These are phyloP conservation scores for Patella pellucida DNA, from an alignment of 2,888 invertebrate species.

Conservation along the genomic window DNA sequence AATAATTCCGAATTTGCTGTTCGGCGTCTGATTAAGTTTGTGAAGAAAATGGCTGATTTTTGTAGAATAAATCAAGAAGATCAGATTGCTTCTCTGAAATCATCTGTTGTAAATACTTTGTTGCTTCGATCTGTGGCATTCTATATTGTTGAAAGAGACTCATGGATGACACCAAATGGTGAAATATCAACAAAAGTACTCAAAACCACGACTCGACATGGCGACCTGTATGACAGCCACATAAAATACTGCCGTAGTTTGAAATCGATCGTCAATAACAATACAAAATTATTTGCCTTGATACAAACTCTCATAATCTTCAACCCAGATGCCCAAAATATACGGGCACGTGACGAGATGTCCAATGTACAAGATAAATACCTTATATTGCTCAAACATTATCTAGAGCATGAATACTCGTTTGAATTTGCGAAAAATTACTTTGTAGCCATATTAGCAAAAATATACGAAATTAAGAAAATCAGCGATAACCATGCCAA, in stretches of 20 bases:
- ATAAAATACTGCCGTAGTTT: constrained; percentile 64
- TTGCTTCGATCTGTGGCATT: constrained; percentile 92
- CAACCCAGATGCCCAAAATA: constrained; percentile 84
- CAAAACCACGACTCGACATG: constrained; percentile 82
- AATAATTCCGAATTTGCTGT: constrained; percentile 86
- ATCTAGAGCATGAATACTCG: constrained; percentile 64
- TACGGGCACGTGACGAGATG: constrained; percentile 68
- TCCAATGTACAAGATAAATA: constrained; percentile 73
- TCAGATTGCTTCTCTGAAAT: constrained; percentile 89
- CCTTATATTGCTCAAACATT: constrained; percentile 67
- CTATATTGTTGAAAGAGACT: constrained; percentile 88
- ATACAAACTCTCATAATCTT: constrained; percentile 92
- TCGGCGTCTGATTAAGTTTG: constrained; percentile 79
- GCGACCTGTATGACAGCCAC: constrained; percentile 65
- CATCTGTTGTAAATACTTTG: constrained; percentile 75
- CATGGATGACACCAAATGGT: constrained; percentile 83
- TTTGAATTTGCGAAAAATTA: constrained; percentile 55
- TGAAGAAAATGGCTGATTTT: constrained; percentile 80
- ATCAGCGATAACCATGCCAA: constrained; percentile 92
- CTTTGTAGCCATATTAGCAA: constrained; percentile 79
- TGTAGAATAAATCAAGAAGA: constrained; percentile 95
- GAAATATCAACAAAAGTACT: constrained; percentile 88
- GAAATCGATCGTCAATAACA: constrained; percentile 76
- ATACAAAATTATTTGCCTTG: constrained; percentile 91
- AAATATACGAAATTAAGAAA: constrained; percentile 88